Evolutionary conservation across 2,888 invertebrate genomes (phyloP), one percentile per base, ranked within the genome.

Genomic region (Automeris io): DNA sequence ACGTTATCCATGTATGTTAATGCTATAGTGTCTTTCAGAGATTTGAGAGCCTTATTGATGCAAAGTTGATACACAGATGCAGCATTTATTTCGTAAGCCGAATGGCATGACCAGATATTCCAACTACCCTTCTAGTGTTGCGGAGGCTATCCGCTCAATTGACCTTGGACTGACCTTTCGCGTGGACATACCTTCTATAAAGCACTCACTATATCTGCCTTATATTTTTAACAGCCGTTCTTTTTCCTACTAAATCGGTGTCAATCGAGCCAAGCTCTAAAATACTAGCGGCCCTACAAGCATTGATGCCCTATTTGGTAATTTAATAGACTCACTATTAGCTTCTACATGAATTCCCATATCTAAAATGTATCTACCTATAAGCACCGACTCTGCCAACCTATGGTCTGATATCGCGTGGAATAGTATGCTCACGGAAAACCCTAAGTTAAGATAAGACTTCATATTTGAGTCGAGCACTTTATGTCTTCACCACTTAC

Each of bases 1-100:
- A 63, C 61, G 18, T 63, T 62, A 45, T 63, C 62, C 0, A 61
- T 37, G 18, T 64, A 63, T 0, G 60, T 57, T 5, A 53, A 53
- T 2, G 44, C 47, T 5, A 43, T 46, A 13, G 35, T 26, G 13
- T 26, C 22, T 2, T 41, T 5, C 3, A 52, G 32, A 1, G 36
- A 21, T 1, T 13, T 1, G 18, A 41, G 9, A 29, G 37, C 35
- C 23, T 33, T 11, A 4, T 44, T 34, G n/a, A 35, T 38, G 16
- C 37, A 25, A 12, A 42, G 12, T 24, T 43, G 45, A 12, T 37
- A 45, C 2, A 62, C 58, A 0, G 57, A 47, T 1, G 18, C 16
- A 0, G 57, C 54, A 19, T 58, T n/a, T n/a, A n/a, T n/a, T 60
- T 11, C 49, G 18, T 0, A 61, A 19, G 0, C 58, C 56, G 41